A percentile compares a stretch with the other conserved stretches of the same genome.
phyloP scores from a whole-genome alignment of 2,113 vertebrate genomes.

The Reinhardtius hippoglossoides region DNA sequence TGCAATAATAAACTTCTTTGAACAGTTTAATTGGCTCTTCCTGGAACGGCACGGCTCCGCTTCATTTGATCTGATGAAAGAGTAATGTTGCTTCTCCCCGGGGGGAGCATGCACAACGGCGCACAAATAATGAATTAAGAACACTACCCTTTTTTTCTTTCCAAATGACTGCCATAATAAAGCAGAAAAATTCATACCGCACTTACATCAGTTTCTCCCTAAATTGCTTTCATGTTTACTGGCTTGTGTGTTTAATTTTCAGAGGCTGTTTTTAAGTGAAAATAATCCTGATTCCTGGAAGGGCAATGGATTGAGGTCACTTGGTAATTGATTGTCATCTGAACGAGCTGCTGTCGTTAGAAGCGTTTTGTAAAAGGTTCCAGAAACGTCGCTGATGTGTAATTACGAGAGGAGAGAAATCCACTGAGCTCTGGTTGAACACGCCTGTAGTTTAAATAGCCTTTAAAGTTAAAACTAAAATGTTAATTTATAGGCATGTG shows the following conservation, averaged over 20 bases:
- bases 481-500: slow-evolving; percentile 52
- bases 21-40: slow-evolving; percentile 83
- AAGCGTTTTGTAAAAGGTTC: slow-evolving; percentile 30
- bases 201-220: slow-evolving; percentile 43
- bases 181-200: slow-evolving; percentile 64
- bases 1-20: slow-evolving; percentile 82
- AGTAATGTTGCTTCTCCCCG: slow-evolving; percentile 78
- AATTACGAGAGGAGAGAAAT: slow-evolving; percentile 43
- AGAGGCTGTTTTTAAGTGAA: slow-evolving; percentile 58
- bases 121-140: slow-evolving; percentile 83
- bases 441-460: slow-evolving; percentile 4
- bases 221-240: slow-evolving; percentile 70
- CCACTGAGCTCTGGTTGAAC: slow-evolving; percentile 13
- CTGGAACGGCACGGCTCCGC: slow-evolving; percentile 75
- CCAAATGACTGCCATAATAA: slow-evolving; percentile 69
- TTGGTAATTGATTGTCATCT: slow-evolving; percentile 56
- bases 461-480: slow-evolving; percentile 21
- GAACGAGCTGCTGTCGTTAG: slow-evolving; percentile 35
- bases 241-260: slow-evolving; percentile 61
- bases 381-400: slow-evolving; percentile 49
- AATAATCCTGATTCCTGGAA: slow-evolving; percentile 64
- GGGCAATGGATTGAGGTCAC: slow-evolving; percentile 55
- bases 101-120: slow-evolving; percentile 74
- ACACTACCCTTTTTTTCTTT: slow-evolving; percentile 60
- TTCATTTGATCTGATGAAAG: slow-evolving; percentile 84